Conservation (phyloP, 64 coral and sea anemone genomes). For the Pachyseris speciosa region DNA sequence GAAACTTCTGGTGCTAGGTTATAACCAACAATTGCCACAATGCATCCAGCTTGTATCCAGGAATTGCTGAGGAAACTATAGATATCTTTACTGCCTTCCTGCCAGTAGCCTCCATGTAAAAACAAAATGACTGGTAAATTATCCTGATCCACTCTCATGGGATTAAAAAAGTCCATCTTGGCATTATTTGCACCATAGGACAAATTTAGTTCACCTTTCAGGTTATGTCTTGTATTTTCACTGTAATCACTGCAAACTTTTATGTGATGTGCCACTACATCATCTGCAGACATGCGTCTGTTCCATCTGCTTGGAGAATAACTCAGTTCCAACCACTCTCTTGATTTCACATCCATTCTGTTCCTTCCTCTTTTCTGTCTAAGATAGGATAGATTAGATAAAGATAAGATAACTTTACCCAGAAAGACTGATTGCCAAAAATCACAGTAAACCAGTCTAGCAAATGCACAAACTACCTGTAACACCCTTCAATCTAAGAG, state of each 20-base stretch:
- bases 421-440: too few relatives aligned
- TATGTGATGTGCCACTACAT: constrained; percentile 5
- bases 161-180: constrained; percentile 77
- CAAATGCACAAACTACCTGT: too few relatives aligned
- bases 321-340: constrained; percentile 10
- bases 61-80: constrained; percentile 36
- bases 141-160: not conserved
- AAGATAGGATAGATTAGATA: too few relatives aligned
- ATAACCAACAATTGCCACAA: constrained; percentile 42
- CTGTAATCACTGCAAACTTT: constrained; percentile 58
- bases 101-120: constrained; percentile 73
- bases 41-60: not conserved
- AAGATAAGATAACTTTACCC: too few relatives aligned
- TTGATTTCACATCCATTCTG: not conserved
- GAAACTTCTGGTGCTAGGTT: constrained; percentile 58
- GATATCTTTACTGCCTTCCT: constrained; percentile 15
- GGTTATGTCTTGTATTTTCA: not conserved
- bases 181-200: constrained; percentile 42
- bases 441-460: too few relatives aligned
- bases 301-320: constrained; percentile 65
- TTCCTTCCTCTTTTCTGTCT: too few relatives aligned
- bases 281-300: constrained; percentile 38
- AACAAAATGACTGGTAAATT: constrained; percentile 31
- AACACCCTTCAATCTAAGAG: too few relatives aligned
- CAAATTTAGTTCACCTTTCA: constrained; percentile 18